These are phyloP conservation scores for Hydrolagus colliei DNA, from an alignment of 2,797 vertebrate species.

Conservation along the genomic window DNA sequence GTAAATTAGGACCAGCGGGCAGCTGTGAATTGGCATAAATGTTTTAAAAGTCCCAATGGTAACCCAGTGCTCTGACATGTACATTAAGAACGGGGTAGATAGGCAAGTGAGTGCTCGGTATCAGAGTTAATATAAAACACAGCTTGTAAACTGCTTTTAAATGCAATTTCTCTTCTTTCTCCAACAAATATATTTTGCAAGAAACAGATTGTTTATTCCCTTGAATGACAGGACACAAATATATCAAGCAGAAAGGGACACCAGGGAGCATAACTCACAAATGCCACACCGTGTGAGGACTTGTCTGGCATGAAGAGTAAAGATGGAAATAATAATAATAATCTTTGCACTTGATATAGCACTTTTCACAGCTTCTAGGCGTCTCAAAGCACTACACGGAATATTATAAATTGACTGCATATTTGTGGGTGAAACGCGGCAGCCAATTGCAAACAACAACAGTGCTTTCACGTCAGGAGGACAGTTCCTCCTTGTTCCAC, in stretches of 20 bases:
- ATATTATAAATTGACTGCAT: too few relatives aligned
- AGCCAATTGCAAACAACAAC: too few relatives aligned
- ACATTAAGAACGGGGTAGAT: neutral
- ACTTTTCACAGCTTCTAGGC: too few relatives aligned
- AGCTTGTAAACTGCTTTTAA: neutral
- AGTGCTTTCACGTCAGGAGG: too few relatives aligned
- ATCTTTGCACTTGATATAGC: too few relatives aligned
- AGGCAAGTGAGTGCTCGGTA: neutral
- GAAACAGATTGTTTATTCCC: neutral
- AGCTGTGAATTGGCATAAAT: constrained; percentile 21
- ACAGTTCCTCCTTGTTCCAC: too few relatives aligned
- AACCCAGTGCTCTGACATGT: constrained; percentile 8
- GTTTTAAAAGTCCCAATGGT: constrained; percentile 23
- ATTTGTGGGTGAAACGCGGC: too few relatives aligned
- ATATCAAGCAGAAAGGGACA: neutral
- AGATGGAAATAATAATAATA: too few relatives aligned
- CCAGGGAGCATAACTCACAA: neutral
- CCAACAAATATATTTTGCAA: neutral
- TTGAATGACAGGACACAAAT: neutral
- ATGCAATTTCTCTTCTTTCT: neutral
- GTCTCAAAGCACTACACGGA: too few relatives aligned
- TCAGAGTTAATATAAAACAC: neutral
- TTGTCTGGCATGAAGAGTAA: too few relatives aligned
- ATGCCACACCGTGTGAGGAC: neutral
- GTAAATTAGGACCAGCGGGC: constrained; percentile 17